Base-by-base conservation (phyloP, 2,888 invertebrate genomes). In the Eremobia ochroleuca region DNA sequence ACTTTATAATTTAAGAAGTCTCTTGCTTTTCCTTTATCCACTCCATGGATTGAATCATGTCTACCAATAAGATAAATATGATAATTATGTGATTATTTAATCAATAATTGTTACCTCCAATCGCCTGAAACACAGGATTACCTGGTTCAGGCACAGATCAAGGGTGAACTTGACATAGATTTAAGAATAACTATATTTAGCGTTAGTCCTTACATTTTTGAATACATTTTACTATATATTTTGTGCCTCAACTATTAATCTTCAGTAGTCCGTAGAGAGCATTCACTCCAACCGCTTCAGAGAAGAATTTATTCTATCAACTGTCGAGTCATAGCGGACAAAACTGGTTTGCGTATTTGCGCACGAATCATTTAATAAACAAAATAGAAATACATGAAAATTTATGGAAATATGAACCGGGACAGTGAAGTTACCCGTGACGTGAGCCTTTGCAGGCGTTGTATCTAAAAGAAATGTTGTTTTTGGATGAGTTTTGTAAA, bases 221-320 rank as follows among this genome's bases (percentile, higher is more conserved):
- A n/a, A n/a, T n/a, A n/a, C n/a, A n/a, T n/a, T n/a, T n/a, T n/a
- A n/a, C n/a, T n/a, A n/a, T n/a, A n/a, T n/a, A n/a, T n/a, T n/a
- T n/a, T n/a, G 15, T 46, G 15, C n/a, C 58, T 68, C 43, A 76
- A 70, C 70, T 18, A 31, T 58, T 15, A 79, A 68, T 69, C 37
- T 68, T 34, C 28, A 34, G 5, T 21, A 25, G 28, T 21, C 58
- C n/a, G 18, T 31, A 31, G 21, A 46, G 46, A n/a, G 28, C 52
- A 1, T 55, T 52, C 28, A 46, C 34, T 67, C 31, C 18, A 8
- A 64, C 11, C 31, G n/a, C 9, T 46, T 28, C 52, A 55, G 52
- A 28, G 28, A 13, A 37, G 34, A 66, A 78, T 28, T 28, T 43
- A 66, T 43, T 66, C 11, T 66, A 13, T 8, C 11, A 52, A 55